Percentiles rank a stretch among this genome's conserved stretches.
phyloP scores from a whole-genome alignment of 2,113 vertebrate species.

The Leucopsar rothschildi region DNA sequence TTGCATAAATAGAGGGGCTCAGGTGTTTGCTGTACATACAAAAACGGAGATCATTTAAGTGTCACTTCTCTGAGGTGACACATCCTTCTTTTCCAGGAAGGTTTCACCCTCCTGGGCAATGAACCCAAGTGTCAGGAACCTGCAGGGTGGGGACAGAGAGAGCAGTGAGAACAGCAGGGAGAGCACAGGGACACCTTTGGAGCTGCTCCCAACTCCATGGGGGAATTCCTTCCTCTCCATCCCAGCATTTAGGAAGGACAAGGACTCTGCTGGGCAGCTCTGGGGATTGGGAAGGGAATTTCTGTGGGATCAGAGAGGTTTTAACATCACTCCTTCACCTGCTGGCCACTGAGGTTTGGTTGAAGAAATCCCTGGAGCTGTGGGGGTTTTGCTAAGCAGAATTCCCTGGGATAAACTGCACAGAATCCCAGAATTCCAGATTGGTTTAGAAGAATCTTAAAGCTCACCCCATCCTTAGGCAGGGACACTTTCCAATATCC shows the following conservation, averaged over 20 bases:
- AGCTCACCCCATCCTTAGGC: not conserved
- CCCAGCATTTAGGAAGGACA: not conserved
- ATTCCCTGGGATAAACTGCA: not conserved
- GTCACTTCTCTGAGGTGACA: not conserved
- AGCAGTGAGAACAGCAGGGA: not conserved
- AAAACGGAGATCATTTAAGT: not conserved
- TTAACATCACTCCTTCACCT: not conserved
- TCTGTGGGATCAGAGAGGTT: not conserved
- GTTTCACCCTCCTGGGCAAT: not conserved
- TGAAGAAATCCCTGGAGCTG: not conserved
- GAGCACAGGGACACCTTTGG: not conserved
- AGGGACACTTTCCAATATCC: not conserved
- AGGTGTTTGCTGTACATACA: not conserved
- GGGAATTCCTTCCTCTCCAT: not conserved
- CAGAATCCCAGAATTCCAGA: not conserved
- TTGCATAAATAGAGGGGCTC: constrained; percentile 32
- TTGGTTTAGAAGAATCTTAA: not conserved
- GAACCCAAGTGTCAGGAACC: constrained; percentile 10
- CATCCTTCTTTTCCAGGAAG: not conserved
- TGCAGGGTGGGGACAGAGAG: constrained; percentile 20
- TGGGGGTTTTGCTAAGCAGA: not conserved
- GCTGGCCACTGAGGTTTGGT: not conserved
- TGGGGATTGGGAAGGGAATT: not conserved
- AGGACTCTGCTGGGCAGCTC: not conserved
- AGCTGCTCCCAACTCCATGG: not conserved